These are phyloP conservation scores for Anas georgica DNA, from an alignment of 2,797 vertebrate genomes.

Conservation along the genomic window DNA sequence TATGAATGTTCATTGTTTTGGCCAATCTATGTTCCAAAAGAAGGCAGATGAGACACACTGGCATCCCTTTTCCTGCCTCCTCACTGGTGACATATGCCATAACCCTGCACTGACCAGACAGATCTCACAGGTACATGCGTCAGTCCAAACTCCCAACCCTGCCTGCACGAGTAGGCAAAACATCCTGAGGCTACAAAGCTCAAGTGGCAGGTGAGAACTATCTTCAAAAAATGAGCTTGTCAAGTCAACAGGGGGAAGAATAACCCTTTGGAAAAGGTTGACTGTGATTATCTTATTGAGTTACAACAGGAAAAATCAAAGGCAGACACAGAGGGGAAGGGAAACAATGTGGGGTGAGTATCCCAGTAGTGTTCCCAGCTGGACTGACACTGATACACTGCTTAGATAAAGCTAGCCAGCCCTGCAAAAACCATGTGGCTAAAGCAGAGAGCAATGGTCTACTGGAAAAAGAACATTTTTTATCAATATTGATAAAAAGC, in stretches of 20 bases:
- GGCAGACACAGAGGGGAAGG: neutral
- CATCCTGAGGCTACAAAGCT: neutral
- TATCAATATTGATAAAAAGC: neutral
- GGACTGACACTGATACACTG: neutral
- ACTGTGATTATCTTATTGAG: neutral
- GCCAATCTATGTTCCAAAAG: neutral
- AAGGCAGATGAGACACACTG: neutral
- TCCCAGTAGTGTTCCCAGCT: neutral
- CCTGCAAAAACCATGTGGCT: neutral
- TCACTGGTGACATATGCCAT: neutral
- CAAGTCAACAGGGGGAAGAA: neutral
- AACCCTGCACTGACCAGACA: neutral
- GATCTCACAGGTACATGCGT: neutral
- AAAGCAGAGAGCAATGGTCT: neutral
- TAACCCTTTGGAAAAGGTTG: neutral
- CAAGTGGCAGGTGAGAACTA: neutral
- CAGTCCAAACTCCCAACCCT: neutral
- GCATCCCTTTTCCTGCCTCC: neutral
- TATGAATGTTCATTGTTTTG: neutral
- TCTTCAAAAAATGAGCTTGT: constrained; percentile 6
- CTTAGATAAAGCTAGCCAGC: neutral
- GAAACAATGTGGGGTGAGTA: neutral
- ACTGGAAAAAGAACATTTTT: neutral
- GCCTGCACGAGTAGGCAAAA: neutral
- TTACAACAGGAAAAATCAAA: constrained; percentile 20